Percentiles rank a stretch among this genome's conserved stretches.
Evolutionary conservation across 2,113 vertebrate genomes (phyloP).

Genomic region (Podarcis raffonei): DNA sequence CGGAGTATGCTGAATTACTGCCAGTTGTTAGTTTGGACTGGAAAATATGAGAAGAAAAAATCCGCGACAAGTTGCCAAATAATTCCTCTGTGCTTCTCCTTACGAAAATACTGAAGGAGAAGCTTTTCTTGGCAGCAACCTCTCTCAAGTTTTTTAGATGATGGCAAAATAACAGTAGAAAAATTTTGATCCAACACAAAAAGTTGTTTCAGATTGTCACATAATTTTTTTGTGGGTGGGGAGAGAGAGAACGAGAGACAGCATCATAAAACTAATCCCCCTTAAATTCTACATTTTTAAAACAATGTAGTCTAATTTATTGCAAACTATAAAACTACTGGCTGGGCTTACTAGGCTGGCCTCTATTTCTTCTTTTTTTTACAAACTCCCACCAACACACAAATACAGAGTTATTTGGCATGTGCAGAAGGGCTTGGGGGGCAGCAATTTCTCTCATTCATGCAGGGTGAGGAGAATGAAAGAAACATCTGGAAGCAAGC

Average conservation of each 20-base stretch:
- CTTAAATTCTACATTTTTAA: neutral
- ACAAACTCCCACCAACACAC: neutral
- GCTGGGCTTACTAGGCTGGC: neutral
- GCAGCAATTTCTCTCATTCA: neutral
- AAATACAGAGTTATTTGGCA: neutral
- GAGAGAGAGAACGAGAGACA: slow-evolving; percentile 36
- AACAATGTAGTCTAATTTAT: neutral
- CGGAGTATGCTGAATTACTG: slow-evolving; percentile 64
- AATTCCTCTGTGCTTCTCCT: slow-evolving; percentile 56
- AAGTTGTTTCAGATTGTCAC: slow-evolving; percentile 36
- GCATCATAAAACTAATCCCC: neutral
- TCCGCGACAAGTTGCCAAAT: slow-evolving; percentile 61
- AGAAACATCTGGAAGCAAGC: neutral
- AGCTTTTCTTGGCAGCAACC: neutral
- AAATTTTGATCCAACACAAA: slow-evolving; percentile 1
- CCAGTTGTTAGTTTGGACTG: slow-evolving; percentile 72
- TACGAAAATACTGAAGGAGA: slow-evolving; percentile 55
- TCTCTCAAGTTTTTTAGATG: neutral
- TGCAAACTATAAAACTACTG: neutral
- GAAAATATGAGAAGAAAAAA: slow-evolving; percentile 76
- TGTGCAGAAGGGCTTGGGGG: neutral
- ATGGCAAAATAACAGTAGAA: neutral
- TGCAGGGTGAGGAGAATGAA: neutral
- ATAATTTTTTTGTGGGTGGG: neutral
- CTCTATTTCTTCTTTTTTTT: neutral